Percentiles rank a stretch among this genome's conserved stretches.
These are phyloP conservation scores for Andrena bicolor DNA, from an alignment of 2,888 invertebrate species.

Conservation along the genomic window DNA sequence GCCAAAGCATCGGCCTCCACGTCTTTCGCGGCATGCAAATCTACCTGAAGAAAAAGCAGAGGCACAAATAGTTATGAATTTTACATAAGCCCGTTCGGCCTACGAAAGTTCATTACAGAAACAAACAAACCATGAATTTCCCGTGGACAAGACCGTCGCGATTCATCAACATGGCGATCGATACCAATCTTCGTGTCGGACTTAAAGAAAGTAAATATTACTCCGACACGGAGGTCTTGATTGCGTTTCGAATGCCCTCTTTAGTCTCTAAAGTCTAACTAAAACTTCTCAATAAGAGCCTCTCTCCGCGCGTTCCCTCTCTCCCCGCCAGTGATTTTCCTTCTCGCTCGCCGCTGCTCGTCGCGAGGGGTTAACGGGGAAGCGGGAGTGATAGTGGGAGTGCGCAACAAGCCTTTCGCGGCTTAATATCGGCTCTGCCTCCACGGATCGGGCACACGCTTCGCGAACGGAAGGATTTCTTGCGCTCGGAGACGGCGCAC, in stretches of 20 bases:
- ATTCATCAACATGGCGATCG: slow-evolving; percentile 7
- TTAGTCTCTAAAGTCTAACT: slow-evolving; percentile 41
- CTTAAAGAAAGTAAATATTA: slow-evolving; percentile 11
- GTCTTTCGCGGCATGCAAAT: neutral
- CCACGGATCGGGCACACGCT: slow-evolving; percentile 44
- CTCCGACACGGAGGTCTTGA: neutral
- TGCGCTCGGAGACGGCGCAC: slow-evolving; percentile 16
- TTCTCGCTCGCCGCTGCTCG: slow-evolving; percentile 17
- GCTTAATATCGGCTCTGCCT: slow-evolving; percentile 47
- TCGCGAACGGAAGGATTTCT: slow-evolving; percentile 49
- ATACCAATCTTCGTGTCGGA: neutral
- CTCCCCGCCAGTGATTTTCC: slow-evolving; percentile 10
- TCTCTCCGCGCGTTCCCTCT: slow-evolving; percentile 30
- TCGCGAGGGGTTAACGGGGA: slow-evolving; percentile 22
- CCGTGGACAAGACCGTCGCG: neutral
- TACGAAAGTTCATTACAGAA: neutral
- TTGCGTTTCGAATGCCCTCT: slow-evolving; percentile 38
- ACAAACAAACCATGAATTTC: neutral
- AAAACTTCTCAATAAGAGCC: slow-evolving; percentile 44
- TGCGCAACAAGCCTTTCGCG: slow-evolving; percentile 71
- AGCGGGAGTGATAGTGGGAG: slow-evolving; percentile 39
- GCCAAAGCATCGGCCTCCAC: neutral
- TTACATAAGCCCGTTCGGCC: neutral
- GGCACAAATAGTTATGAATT: neutral
- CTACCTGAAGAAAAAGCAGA: neutral